These are phyloP conservation scores for Nibea albiflora DNA, from an alignment of 2,113 vertebrate species.

Conservation along the genomic window DNA sequence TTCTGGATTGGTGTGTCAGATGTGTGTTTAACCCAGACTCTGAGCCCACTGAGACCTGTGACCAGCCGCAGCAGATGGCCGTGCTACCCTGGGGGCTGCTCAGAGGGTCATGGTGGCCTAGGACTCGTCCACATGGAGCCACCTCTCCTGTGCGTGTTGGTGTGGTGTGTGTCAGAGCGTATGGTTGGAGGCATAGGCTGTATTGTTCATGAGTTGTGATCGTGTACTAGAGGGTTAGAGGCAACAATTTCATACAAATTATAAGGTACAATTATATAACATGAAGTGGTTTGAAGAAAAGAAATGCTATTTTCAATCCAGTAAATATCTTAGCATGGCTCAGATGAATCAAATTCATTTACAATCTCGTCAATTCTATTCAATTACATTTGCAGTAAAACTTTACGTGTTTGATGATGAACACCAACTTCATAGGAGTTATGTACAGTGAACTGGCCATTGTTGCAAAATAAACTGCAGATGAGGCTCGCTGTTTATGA, in stretches of 20 bases:
- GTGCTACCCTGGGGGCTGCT: conserved; percentile 46
- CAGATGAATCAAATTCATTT: too few species aligned
- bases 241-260: background rate
- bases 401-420: background rate
- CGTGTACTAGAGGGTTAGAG: background rate
- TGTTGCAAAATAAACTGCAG: too few species aligned
- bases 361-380: background rate
- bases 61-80: conserved; percentile 78
- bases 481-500: too few species aligned
- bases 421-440: background rate
- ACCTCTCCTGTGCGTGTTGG: conserved; percentile 15
- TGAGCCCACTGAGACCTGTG: conserved; percentile 60
- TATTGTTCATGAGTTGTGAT: background rate
- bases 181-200: conserved; percentile 13
- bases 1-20: conserved; percentile 65
- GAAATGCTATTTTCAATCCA: background rate
- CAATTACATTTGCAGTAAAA: background rate
- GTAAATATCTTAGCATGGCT: background rate
- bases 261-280: too few species aligned
- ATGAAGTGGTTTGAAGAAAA: too few species aligned
- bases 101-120: conserved; percentile 51
- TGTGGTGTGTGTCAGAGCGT: background rate
- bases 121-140: conserved; percentile 46
- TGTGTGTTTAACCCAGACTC: conserved; percentile 77
- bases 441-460: too few species aligned